Evolutionary conservation across 2,113 vertebrate genomes (phyloP).

Genomic region (Harpagus bidentatus): DNA sequence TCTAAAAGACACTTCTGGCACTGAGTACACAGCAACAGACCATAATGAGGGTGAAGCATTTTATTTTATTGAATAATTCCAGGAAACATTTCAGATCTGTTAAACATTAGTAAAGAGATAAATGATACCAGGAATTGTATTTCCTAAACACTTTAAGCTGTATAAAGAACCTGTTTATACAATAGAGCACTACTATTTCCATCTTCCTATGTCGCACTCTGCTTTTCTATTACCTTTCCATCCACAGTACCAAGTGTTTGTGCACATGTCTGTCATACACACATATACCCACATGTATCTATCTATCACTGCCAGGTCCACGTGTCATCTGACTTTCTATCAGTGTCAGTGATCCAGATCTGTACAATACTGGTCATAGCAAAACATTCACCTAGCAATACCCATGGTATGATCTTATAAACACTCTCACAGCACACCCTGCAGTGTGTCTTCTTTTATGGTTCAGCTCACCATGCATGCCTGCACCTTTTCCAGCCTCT

Average conservation of each 20-base stretch:
- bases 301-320: background rate
- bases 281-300: rapidly evolving
- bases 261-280: background rate
- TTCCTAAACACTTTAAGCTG: background rate
- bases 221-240: background rate
- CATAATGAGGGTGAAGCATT: background rate
- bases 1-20: background rate
- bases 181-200: background rate
- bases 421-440: background rate
- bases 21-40: background rate
- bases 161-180: background rate
- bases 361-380: background rate
- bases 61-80: background rate
- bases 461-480: background rate
- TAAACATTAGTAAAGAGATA: background rate
- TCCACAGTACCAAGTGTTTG: background rate
- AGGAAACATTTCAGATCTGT: background rate
- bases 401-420: background rate
- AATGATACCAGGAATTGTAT: background rate
- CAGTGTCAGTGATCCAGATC: background rate
- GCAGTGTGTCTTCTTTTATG: background rate
- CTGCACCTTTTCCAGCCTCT: background rate
- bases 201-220: background rate
- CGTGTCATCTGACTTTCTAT: background rate
- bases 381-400: background rate